Conservation (phyloP, 2,797 vertebrate species). For the Rhinella marina region DNA sequence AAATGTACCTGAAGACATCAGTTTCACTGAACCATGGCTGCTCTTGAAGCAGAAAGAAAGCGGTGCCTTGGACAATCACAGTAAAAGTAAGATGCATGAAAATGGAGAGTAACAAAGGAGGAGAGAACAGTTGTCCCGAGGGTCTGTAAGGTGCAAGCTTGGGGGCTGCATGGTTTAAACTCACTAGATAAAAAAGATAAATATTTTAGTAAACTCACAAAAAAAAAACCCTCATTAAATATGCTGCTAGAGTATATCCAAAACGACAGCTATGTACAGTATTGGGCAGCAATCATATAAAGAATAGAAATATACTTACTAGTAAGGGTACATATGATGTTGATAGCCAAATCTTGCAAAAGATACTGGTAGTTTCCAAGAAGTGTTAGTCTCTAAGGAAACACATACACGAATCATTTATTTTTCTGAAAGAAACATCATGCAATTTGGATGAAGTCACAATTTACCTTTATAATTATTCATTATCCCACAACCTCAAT, state of each 20-base stretch:
- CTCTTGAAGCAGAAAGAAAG: slow-evolving; percentile 71
- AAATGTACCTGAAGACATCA: slow-evolving; percentile 56
- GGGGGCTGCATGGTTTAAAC: slow-evolving; percentile 71
- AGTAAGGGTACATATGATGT: slow-evolving; percentile 72
- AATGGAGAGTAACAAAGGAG: slow-evolving; percentile 72
- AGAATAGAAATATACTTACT: slow-evolving; percentile 67
- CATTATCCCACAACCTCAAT: no score
- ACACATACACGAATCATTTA: not conserved
- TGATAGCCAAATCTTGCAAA: slow-evolving; percentile 71
- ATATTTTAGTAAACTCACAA: not conserved
- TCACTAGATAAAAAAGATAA: slow-evolving; percentile 67
- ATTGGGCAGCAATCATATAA: not conserved
- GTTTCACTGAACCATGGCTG: slow-evolving; percentile 73
- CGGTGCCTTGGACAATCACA: slow-evolving; percentile 64
- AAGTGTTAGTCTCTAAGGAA: slow-evolving; percentile 73
- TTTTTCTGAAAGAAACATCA: no score
- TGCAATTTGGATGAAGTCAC: no score
- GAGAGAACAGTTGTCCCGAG: slow-evolving; percentile 71
- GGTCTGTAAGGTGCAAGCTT: slow-evolving; percentile 72
- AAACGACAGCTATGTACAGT: not conserved
- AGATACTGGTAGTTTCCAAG: slow-evolving; percentile 75
- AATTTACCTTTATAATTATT: no score
- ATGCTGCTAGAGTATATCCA: not conserved
- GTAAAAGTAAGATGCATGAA: slow-evolving; percentile 68
- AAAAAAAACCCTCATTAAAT: not conserved